These are phyloP conservation scores for Xenopus petersii DNA, from an alignment of 2,797 vertebrate species.

Conservation along the genomic window DNA sequence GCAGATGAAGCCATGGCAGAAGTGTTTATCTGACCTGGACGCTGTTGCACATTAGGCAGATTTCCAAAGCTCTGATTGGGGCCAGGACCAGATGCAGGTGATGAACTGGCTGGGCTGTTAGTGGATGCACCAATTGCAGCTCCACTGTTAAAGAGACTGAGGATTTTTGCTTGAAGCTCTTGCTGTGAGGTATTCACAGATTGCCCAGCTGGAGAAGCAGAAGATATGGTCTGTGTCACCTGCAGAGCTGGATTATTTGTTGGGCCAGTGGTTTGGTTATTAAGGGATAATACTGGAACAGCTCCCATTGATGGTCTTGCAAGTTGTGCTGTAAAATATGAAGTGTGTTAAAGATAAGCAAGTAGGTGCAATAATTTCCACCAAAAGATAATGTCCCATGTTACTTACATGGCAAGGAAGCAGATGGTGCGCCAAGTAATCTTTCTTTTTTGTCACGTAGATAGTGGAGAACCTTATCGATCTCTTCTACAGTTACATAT, in stretches of 20 bases:
- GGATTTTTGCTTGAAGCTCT: conserved; percentile 96
- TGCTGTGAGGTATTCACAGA: conserved; percentile 71
- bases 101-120: conserved; percentile 48
- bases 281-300: conserved; percentile 59
- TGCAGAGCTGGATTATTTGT: conserved; percentile 60
- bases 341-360: not conserved
- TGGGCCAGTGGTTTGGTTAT: conserved; percentile 54
- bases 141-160: conserved; percentile 93
- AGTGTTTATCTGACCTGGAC: conserved; percentile 50
- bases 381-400: too few species aligned
- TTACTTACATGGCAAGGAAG: conserved; percentile 76
- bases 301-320: conserved; percentile 65
- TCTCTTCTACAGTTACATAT: conserved; percentile 87
- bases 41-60: conserved; percentile 45
- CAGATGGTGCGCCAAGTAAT: conserved; percentile 69
- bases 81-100: conserved; percentile 41
- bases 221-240: conserved; percentile 61
- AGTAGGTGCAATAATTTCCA: not conserved
- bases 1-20: conserved; percentile 60
- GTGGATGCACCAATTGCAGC: conserved; percentile 49
- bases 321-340: conserved; percentile 58
- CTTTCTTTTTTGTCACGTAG: conserved; percentile 85
- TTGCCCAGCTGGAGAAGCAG: conserved; percentile 58
- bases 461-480: conserved; percentile 85
- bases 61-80: conserved; percentile 66